Base-by-base conservation (phyloP, 30 jellyfish, hydroid and myxozoan species). In the Clytia hemisphaerica region DNA sequence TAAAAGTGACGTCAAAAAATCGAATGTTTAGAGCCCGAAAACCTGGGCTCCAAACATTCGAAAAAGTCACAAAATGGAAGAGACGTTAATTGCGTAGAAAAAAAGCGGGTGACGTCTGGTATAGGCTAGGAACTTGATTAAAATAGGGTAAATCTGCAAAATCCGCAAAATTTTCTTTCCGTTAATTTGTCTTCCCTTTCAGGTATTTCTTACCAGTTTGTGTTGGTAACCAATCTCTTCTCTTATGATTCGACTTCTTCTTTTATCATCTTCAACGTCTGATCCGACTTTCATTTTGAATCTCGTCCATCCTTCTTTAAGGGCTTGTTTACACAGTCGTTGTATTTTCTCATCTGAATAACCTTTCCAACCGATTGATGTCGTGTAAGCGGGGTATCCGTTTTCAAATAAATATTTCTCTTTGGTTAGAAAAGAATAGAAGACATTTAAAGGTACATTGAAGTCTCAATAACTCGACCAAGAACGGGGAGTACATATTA, bases 331-430 rank as follows among this genome's bases (percentile, higher is more conserved):
- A 42, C 94, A 80, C 1, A 80, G 64, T 15, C 30, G 33, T 1
- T 54, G 31, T 44, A 80, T 72, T 61, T 80, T 80, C 44, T 71
- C 94, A 31, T 72, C 85, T 7, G 77, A 44, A 58, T 80, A 80
- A 15, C 94, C 94, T 77, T 71, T 71, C 94, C 94, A 80, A 0
- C 94, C 94, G 37, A 80, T 83, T 7, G 82, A 68, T 36, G 94
- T 80, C 42, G 86, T 80, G 64, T 80, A 80, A 6, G 94, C 94
- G 1, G 94, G 94, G 47, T 34, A 80, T 18, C 94, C 94, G 54
- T 80, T 65, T 19, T 21, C 37, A 24, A 44, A 37, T 4, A 80
- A 72, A 57, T 27, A 80, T 18, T 66, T 44, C 71, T 70, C 94
- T 80, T 32, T 0, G 46, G 16, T 7, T n/a, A 6, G 16, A 6